Evolutionary conservation across 2,113 vertebrate genomes (phyloP), one percentile per base, ranked within the genome.

Genomic region (Nettapus auritus): DNA sequence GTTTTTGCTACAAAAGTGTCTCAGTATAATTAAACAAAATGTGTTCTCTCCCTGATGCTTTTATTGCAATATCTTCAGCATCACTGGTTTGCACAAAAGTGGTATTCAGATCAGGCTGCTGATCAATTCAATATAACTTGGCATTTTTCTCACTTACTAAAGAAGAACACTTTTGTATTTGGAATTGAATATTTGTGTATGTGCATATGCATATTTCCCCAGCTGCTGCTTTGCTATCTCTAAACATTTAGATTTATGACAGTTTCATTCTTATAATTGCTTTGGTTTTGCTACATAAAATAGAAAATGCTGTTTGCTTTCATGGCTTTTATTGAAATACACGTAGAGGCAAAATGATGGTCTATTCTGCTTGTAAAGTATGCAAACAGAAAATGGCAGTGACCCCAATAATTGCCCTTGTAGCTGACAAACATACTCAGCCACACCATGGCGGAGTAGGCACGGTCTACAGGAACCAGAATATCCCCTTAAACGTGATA

Each of bases 231-330:
- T 77, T 86, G 64, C 46, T 70, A 2, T 63, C 46, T 31, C 50
- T 60, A 19, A 91, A 53, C 16, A 26, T 33, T 74, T 66, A 85
- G 63, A 77, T 91, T 95, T 88, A 67, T 83, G 71, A 64, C 18
- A 70, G 44, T 40, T 74, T 91, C 40, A 26, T 91, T 68, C 22
- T 82, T 81, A 36, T 64, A 91, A 86, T 77, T 63, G 75, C 21
- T 80, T 36, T 70, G 31, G 2, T 82, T 88, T 94, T 2, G 1
- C 63, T 63, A 48, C 56, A 64, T 57, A 52, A 79, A 94, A 3
- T 2, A 44, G 42, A 63, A 91, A 91, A 69, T 75, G 12, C 28
- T 77, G 29, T 86, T 95, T 93, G 11, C 42, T 90, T 95, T 86
- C 36, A 63, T 69, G 34, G 26, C n/a, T 79, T 10, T 77, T 87